phyloP scores from a whole-genome alignment of 2,888 invertebrate genomes.

The Cephus nigrinus region DNA sequence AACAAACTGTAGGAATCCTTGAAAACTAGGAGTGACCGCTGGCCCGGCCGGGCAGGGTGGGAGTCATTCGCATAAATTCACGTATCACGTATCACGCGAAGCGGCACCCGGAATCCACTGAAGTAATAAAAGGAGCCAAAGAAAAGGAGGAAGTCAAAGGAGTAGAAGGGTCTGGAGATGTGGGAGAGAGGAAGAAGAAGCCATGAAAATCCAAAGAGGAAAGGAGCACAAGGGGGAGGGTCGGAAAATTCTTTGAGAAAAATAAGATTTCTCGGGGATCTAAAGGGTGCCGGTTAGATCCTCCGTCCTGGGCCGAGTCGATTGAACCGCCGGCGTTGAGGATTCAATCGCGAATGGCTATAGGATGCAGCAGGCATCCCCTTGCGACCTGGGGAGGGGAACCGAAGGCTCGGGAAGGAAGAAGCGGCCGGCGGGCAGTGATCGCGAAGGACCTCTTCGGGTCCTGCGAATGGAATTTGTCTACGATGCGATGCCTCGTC shows the following conservation, averaged over 20 bases:
- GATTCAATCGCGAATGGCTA: slow-evolving; percentile 39
- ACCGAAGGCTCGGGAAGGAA: slow-evolving; percentile 21
- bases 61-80: no score
- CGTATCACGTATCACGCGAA: no score
- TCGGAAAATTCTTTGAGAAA: no score
- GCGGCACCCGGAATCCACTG: neutral
- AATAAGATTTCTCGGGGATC: no score
- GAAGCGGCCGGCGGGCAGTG: slow-evolving; percentile 21
- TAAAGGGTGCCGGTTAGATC: neutral
- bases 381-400: neutral
- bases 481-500: slow-evolving; percentile 34
- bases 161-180: no score
- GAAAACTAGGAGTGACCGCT: no score
- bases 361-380: neutral
- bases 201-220: no score
- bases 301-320: slow-evolving; percentile 23
- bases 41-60: no score
- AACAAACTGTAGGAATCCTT: neutral
- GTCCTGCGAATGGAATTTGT: slow-evolving; percentile 43
- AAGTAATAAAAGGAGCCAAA: neutral
- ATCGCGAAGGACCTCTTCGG: slow-evolving; percentile 25
- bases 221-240: no score
- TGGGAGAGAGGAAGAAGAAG: no score
- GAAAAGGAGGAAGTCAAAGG: no score
- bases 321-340: slow-evolving; percentile 41